These are phyloP conservation scores for Crotophaga sulcirostris DNA, from an alignment of 2,113 vertebrate genomes.

Conservation along the genomic window DNA sequence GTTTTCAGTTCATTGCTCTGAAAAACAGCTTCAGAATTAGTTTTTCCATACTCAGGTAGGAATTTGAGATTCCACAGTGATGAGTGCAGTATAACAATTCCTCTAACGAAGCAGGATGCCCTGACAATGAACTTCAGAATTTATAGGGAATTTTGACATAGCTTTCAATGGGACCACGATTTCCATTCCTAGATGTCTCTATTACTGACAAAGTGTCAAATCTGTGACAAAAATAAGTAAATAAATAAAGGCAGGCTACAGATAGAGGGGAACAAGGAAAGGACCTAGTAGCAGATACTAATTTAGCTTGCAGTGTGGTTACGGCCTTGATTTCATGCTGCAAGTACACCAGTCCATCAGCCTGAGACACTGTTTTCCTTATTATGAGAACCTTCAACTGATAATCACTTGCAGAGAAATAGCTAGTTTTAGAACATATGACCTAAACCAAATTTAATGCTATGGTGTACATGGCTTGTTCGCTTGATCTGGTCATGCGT, in stretches of 20 bases:
- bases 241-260: not conserved
- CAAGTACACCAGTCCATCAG: not conserved
- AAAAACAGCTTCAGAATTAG: slow-evolving; percentile 3
- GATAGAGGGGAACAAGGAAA: not conserved
- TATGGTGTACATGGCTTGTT: not conserved
- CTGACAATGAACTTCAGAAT: not conserved
- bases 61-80: not conserved
- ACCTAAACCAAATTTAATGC: not conserved
- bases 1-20: not conserved
- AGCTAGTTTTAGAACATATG: not conserved
- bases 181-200: not conserved
- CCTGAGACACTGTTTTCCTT: not conserved
- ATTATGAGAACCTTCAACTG: not conserved
- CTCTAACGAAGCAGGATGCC: accelerated
- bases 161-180: not conserved
- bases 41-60: not conserved
- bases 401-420: not conserved
- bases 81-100: not conserved
- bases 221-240: not conserved
- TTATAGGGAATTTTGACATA: not conserved
- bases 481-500: not conserved
- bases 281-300: not conserved
- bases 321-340: not conserved
- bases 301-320: not conserved
- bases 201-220: not conserved